phyloP scores from a whole-genome alignment of 2,113 vertebrate species.

The Spheniscus mendiculus region DNA sequence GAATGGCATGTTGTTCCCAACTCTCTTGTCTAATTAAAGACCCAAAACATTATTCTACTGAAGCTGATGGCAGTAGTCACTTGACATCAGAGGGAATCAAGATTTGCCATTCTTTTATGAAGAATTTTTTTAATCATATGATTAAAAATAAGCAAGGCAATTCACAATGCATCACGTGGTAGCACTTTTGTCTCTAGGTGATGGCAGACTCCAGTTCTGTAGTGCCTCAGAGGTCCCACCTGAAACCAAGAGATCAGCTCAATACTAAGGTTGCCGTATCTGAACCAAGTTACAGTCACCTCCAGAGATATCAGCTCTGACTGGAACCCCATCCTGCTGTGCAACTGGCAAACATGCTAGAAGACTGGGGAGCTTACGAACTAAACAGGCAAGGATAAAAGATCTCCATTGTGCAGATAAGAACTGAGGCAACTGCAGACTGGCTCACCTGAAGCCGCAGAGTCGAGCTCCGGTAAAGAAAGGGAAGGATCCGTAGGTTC shows the following conservation, averaged over 20 bases:
- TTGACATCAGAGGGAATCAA: conserved; percentile 20
- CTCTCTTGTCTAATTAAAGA: background rate
- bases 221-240: background rate
- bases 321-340: background rate
- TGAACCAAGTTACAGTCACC: background rate
- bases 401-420: background rate
- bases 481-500: background rate
- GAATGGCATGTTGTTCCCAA: background rate
- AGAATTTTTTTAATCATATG: background rate
- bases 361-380: background rate
- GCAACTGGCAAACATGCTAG: background rate
- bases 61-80: background rate
- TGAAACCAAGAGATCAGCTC: background rate
- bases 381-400: background rate
- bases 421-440: background rate
- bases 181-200: background rate
- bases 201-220: background rate
- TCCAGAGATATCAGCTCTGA: background rate
- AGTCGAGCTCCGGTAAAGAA: background rate
- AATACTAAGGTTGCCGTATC: background rate
- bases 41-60: background rate
- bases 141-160: background rate
- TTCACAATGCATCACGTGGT: background rate
- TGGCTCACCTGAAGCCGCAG: background rate
- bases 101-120: background rate